Evolutionary conservation across 2,888 invertebrate genomes (phyloP), one percentile per base, ranked within the genome.

Genomic region (Brachycybe producta): DNA sequence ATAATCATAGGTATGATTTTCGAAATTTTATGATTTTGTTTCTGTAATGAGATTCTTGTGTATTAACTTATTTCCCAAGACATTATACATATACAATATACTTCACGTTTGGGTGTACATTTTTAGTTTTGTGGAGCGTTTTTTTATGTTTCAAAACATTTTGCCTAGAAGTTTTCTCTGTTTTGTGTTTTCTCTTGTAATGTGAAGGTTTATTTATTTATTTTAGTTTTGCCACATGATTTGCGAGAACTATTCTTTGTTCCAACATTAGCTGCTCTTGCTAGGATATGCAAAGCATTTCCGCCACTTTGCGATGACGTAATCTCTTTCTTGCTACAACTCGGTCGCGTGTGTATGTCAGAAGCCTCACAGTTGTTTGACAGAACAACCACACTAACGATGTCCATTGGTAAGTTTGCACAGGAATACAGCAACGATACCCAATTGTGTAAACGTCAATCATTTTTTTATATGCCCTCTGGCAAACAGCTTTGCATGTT

Each of bases 231-330:
- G 41, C 82, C 87, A 0, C 79, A 82, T 53, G 79, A 80, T 55
- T 77, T 83, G 60, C 75, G 91, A 36, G 75, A 84, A 15, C 79
- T 82, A 63, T 75, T 92, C 56, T 88, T 92, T 64, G 78, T 82
- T 58, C 82, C 86, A 5, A 79, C 86, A 4, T 67, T 95, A 32
- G 85, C 91, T 39, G 83, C 90, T 2, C 71, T 95, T 43, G 83
- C 85, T 4, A 73, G 86, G 35, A 85, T 95, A 57, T 85, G 87
- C 59, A 79, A 81, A 57, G 91, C 92, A 0, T 94, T 95, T 66
- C 94, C 94, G 2, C 86, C 91, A 0, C 71, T 95, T 8, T 77
- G 84, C 40, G 91, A 94, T 60, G 94, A 94, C 62, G 83, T 86
- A 15, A 79, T 86, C 0, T 80, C 82, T 17, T 73, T 95, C 24